A percentile compares a stretch with the other conserved stretches of the same genome.
phyloP scores from a whole-genome alignment of 2,797 vertebrate genomes.

The Pogonophryne albipinna region DNA sequence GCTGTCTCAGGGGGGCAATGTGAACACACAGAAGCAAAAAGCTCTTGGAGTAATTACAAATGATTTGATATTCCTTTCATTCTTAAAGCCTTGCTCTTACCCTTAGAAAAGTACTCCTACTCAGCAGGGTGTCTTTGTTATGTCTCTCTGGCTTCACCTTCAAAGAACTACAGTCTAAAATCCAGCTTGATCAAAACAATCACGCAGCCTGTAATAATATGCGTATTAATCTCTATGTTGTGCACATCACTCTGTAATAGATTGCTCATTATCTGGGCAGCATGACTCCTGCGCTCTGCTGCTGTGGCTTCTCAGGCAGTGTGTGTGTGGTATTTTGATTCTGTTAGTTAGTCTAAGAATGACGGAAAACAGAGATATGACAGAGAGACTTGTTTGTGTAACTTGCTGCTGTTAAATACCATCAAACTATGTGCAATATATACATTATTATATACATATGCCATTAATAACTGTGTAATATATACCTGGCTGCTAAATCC shows the following conservation, averaged over 20 bases:
- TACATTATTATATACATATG: no score
- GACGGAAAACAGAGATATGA: conserved; percentile 15
- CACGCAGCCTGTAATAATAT: conserved; percentile 26
- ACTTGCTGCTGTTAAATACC: no score
- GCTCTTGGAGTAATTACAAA: conserved; percentile 33
- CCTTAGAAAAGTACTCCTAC: conserved; percentile 45
- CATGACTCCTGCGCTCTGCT: conserved; percentile 29
- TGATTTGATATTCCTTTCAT: conserved; percentile 53
- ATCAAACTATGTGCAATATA: no score
- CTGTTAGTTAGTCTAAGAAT: conserved; percentile 10
- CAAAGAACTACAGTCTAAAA: conserved; percentile 51
- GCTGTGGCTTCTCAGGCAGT: conserved; percentile 4
- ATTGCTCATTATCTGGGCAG: conserved; percentile 17
- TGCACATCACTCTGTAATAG: conserved; percentile 8
- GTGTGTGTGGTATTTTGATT: not conserved
- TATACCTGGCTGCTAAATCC: no score
- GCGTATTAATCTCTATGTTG: conserved; percentile 28
- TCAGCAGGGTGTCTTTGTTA: conserved; percentile 60
- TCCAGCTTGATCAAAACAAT: conserved; percentile 60
- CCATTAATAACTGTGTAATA: no score
- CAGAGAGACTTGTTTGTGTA: not conserved
- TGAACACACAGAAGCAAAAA: conserved; percentile 6
- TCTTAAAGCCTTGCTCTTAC: conserved; percentile 52
- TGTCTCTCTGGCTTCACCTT: conserved; percentile 53
- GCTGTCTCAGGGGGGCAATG: conserved; percentile 28